A percentile compares a stretch with the other conserved stretches of the same genome.
Evolutionary conservation across 2,797 vertebrate genomes (phyloP).

Genomic region (Bradypodion pumilum): DNA sequence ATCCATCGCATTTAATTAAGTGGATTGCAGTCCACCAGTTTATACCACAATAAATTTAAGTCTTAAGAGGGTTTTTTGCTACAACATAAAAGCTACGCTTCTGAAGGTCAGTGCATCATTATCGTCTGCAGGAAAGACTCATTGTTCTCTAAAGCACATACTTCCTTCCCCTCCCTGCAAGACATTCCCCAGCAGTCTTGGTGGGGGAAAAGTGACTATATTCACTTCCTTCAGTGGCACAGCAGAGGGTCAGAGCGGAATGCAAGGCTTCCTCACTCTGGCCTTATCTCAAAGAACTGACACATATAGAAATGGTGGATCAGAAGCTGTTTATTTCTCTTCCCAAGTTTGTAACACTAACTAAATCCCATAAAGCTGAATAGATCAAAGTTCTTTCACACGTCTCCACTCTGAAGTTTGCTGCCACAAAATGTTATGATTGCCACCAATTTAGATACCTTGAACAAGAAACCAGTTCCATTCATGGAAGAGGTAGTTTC

Average conservation of each 20-base stretch:
- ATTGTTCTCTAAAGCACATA: neutral
- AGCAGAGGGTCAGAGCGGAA: neutral
- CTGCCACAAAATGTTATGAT: no score
- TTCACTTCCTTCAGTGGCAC: neutral
- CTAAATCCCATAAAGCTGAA: no score
- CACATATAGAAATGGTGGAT: no score
- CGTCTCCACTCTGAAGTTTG: no score
- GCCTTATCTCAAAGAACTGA: no score
- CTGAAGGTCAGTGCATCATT: neutral
- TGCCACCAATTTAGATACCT: no score
- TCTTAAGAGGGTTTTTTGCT: neutral
- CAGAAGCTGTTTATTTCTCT: no score
- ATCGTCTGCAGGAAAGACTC: neutral
- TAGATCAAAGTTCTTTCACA: no score
- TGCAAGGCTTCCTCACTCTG: no score
- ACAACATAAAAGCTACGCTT: neutral
- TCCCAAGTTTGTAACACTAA: no score
- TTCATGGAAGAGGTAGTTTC: no score
- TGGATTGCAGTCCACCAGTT: neutral
- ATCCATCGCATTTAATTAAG: neutral
- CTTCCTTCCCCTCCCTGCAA: neutral
- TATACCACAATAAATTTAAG: neutral
- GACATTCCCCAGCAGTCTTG: neutral
- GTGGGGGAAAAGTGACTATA: neutral
- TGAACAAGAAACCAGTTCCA: no score